phyloP scores from a whole-genome alignment of 2,797 vertebrate species.

The Enteromius unitaeniatus region DNA sequence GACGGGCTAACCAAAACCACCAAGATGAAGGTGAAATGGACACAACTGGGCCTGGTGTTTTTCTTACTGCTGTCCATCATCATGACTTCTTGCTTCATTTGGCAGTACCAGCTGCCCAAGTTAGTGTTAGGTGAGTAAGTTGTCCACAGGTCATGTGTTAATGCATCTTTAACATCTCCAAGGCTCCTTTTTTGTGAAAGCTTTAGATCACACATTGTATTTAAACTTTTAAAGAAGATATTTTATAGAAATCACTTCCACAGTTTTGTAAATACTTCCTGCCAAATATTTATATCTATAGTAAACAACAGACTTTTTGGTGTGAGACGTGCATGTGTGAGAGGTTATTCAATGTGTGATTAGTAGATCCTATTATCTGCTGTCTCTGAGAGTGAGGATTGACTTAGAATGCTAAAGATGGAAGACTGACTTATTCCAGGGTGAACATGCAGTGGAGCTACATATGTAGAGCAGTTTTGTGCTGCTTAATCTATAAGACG shows the following conservation, averaged over 20 bases:
- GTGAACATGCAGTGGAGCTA: constrained; percentile 1
- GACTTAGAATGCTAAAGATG: constrained; percentile 43
- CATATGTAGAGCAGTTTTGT: background rate
- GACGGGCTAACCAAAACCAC: constrained; percentile 68
- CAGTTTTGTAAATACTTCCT: background rate
- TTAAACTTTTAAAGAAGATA: background rate
- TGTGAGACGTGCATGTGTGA: background rate
- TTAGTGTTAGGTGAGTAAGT: constrained; percentile 68
- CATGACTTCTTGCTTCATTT: constrained; percentile 93
- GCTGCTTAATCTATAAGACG: background rate
- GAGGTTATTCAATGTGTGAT: background rate
- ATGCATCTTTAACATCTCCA: background rate
- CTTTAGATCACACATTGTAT: background rate
- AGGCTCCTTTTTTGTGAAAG: background rate
- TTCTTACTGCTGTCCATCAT: constrained; percentile 84
- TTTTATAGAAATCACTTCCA: background rate
- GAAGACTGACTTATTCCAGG: constrained; percentile 1
- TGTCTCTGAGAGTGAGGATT: constrained; percentile 21
- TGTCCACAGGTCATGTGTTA: background rate
- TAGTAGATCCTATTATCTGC: constrained; percentile 40
- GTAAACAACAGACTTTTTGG: background rate
- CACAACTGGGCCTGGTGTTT: constrained; percentile 80
- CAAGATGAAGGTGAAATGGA: constrained; percentile 84
- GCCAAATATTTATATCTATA: background rate
- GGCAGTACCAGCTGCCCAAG: constrained; percentile 93